Base-by-base conservation (phyloP, 2,797 vertebrate species). In the Halcyon smyrnensis region DNA sequence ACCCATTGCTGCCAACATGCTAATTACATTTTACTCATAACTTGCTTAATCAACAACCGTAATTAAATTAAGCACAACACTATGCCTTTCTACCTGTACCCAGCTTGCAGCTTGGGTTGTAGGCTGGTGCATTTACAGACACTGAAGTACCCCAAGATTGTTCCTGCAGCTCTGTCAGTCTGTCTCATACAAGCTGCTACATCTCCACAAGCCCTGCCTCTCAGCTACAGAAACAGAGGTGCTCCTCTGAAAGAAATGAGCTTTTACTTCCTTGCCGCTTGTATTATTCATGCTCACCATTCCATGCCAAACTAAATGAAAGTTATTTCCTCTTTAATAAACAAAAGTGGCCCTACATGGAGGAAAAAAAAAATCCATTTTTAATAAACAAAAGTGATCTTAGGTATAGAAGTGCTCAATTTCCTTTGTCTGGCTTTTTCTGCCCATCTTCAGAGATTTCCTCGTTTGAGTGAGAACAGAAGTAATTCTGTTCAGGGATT, bases 291-390 rank as follows among this genome's bases (percentile, higher is more conserved):
- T 48, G 53, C 63, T 89, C 45, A 68, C n/a, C 1, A 0, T 45
- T 91, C 60, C 51, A 12, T 84, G 56, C n/a, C 68, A 92, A 78
- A 53, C 32, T 51, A 59, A 83, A 87, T 36, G n/a, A 74, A 94
- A 91, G 84, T 34, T 34, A 83, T 87, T 94, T 95, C 83, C 43
- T 78, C 70, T 85, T 84, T 88, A 79, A 83, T 69, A 56, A 60
- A 64, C 16, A 63, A 63, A 78, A 93, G 28, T 43, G 10, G 20
- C 9, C 27, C 36, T 77, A 45, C 19, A n/a, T 3, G 17, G 56
- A 75, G 64, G 70, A 80, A 90, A 93, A 90, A 94, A 76, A 20
- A 6, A 54, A 60, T 80, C 59, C 17, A 11, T 85, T 93, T 90
- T 73, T 89, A 77, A 94, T 54, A 64, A 90, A 68, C 20, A 59